A percentile compares a stretch with the other conserved stretches of the same genome.
phyloP scores from a whole-genome alignment of 64 coral and sea anemone genomes.

The Porites australiensis region DNA sequence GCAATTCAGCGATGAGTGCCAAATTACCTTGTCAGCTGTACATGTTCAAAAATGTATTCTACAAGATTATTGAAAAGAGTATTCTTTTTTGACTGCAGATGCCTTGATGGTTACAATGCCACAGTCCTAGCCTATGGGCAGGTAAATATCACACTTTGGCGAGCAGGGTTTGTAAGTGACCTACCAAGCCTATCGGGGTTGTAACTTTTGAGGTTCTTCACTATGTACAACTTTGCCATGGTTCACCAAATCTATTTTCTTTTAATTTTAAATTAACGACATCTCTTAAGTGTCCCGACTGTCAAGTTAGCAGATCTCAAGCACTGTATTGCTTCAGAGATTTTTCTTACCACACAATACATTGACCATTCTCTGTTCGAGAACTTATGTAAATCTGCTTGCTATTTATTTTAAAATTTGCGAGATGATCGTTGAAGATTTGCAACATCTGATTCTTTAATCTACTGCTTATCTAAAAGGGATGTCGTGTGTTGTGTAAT shows the following conservation, averaged over 20 bases:
- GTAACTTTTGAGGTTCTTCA: not conserved
- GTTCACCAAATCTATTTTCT: not conserved
- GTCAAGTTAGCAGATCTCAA: not conserved
- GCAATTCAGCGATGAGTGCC: not conserved
- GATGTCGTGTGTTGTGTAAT: not conserved
- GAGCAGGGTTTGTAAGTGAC: not conserved
- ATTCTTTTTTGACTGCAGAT: constrained; percentile 70
- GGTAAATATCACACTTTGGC: constrained; percentile 55
- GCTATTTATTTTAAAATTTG: constrained; percentile 9
- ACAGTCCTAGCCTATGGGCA: constrained; percentile 99
- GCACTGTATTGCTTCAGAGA: not conserved
- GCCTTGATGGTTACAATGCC: constrained; percentile 98
- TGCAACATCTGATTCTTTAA: not conserved
- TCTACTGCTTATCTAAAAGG: not conserved
- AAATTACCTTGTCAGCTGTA: not conserved
- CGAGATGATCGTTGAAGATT: constrained; percentile 14
- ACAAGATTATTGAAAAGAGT: not conserved
- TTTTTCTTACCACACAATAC: too few relatives aligned
- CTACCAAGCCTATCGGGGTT: not conserved
- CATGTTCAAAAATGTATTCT: not conserved
- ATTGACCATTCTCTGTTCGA: too few relatives aligned
- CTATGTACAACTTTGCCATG: constrained; percentile 1
- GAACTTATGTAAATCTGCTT: not conserved
- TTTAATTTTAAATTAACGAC: not conserved
- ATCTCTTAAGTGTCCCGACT: not conserved